phyloP scores from a whole-genome alignment of 2,113 vertebrate genomes.

The Sinocyclocheilus anshuiensis region DNA sequence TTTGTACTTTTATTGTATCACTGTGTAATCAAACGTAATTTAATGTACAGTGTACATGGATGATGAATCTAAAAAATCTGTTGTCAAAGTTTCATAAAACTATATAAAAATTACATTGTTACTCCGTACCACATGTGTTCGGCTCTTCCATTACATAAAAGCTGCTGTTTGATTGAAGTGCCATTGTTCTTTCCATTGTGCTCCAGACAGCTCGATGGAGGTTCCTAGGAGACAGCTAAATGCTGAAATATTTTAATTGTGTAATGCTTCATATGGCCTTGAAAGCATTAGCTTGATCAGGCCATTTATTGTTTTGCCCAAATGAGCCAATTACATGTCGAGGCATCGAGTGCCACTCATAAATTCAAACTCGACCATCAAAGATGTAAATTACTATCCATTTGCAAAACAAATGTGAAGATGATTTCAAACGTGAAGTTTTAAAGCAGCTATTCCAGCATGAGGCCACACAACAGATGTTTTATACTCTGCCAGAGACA shows the following conservation, averaged over 20 bases:
- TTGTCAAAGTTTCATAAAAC: conserved; percentile 5
- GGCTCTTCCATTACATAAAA: conserved; percentile 17
- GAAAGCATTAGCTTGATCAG: conserved; percentile 39
- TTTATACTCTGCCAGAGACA: neutral
- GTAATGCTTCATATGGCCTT: conserved; percentile 32
- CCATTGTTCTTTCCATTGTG: conserved; percentile 38
- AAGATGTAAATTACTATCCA: conserved; percentile 1
- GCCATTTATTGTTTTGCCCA: conserved; percentile 36
- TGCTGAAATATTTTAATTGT: conserved; percentile 42
- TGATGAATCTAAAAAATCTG: neutral
- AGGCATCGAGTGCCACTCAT: conserved; percentile 1
- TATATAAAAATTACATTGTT: neutral
- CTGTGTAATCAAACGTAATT: conserved; percentile 38
- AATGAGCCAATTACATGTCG: conserved; percentile 43
- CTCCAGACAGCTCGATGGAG: neutral
- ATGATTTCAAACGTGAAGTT: neutral
- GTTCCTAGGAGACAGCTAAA: conserved; percentile 16
- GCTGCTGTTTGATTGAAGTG: conserved; percentile 19
- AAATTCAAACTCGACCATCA: conserved; percentile 6
- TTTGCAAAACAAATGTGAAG: conserved; percentile 14
- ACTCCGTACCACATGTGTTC: neutral
- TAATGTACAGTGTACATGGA: conserved; percentile 9
- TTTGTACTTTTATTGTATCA: conserved; percentile 35
- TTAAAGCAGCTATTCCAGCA: neutral
- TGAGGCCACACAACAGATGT: neutral